phyloP scores from a whole-genome alignment of 1,140 invertebrate genomes.

The Trichonephila inaurata region DNA sequence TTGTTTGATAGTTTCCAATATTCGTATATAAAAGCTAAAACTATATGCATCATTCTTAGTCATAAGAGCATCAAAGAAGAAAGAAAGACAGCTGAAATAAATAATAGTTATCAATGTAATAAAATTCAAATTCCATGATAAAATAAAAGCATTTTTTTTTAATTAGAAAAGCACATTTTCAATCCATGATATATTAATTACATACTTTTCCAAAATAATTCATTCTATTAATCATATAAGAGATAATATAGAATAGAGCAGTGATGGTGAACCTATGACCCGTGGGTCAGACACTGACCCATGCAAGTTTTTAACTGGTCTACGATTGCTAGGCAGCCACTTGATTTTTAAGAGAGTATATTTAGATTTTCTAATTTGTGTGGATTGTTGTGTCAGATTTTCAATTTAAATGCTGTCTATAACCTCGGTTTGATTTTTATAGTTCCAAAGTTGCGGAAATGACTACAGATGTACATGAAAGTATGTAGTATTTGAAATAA shows the following conservation, averaged over 20 bases:
- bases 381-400: no score
- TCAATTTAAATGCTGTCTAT: no score
- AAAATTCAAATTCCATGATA: not conserved
- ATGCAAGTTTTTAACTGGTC: no score
- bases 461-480: no score
- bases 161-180: not conserved
- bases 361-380: no score
- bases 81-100: slow-evolving; percentile 89
- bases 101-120: not conserved
- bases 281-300: no score
- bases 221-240: not conserved
- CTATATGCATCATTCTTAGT: slow-evolving; percentile 96
- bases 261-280: no score
- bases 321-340: no score
- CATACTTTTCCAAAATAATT: not conserved
- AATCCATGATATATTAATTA: not conserved
- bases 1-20: slow-evolving; percentile 89
- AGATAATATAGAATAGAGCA: not conserved
- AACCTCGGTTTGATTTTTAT: no score
- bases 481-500: no score
- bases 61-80: slow-evolving; percentile 95
- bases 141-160: not conserved
- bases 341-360: no score
- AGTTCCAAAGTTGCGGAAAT: no score
- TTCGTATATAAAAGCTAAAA: slow-evolving; percentile 95